Evolutionary conservation across 2,888 invertebrate genomes (phyloP), one percentile per base, ranked within the genome.

Genomic region (Chrysotoxum bicinctum): DNA sequence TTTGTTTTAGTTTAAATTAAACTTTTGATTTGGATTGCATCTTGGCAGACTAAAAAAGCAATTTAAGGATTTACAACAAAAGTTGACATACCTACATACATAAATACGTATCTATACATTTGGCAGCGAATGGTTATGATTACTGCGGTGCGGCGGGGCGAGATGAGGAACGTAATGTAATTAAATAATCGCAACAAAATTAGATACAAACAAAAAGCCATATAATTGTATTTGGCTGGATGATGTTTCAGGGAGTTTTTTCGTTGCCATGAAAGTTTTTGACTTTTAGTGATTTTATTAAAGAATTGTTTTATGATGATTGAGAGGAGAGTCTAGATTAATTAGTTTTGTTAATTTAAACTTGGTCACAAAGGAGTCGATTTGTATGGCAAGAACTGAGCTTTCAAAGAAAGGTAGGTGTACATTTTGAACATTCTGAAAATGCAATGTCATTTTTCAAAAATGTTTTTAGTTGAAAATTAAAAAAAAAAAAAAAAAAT

Each of bases 1-100:
- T 72, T 77, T 77, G 77, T 82, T 68, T 72, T 12, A 72, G 77
- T 77, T 82, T 62, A 82, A 82, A 77, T 77, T 69, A 82, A 82
- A 77, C 37, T 72, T 60, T 23, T 32, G 50, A 76, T 72, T 60
- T 43, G 70, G 43, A 76, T 70, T 70, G 64, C 64, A 48, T 43
- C 26, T 45, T 40, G 60, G 43, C 32, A 19, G 30, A 73, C n/a
- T 60, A 69, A 40, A 54, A 52, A 73, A 58, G 72, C 50, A 79
- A 79, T 79, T 79, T 73, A 26, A 35, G 54, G 75, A 75, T 40
- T 68, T 37, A 69, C 74, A 69, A 54, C 50, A 60, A 54, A 66
- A 72, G 66, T 50, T 58, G n/a, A 60, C 50, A 66, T 21, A 14
- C 10, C 2, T 32, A 32, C 9, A 2, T 35, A 10, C 14, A 37